Base-by-base conservation (phyloP, 2,113 vertebrate species). In the Zeus faber region DNA sequence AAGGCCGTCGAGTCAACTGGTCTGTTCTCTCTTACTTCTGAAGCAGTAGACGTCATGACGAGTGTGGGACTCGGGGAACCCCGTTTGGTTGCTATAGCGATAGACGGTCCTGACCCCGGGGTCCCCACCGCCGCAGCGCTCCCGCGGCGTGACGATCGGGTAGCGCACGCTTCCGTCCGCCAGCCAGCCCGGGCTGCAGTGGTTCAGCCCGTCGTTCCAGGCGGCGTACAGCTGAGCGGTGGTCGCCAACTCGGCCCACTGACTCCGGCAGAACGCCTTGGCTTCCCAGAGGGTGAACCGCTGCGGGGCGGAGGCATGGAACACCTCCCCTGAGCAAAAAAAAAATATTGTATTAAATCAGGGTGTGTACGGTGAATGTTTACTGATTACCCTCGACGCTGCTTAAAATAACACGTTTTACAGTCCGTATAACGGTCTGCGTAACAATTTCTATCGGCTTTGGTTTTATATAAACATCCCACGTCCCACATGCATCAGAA, bases 111-210 rank as follows among this genome's bases (percentile, higher is more conserved):
- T 89, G 79, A 96, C 95, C 0, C 94, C 95, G 0, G 96, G 91
- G 53, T 91, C 82, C 0, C 90, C 88, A 0, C 94, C 95, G 0
- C 94, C 94, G 26, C 97, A 98, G 37, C 91, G 91, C 60, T 93
- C 95, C 25, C 93, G 84, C 0, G 95, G 92, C 1, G 79, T 92
- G 65, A 94, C 81, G 6, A 97, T 95, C 56, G 96, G 95, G 71
- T 95, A 97, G 5, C 95, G 91, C 63, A 97, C 93, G 0, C 96
- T 98, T 57, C 93, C 92, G 0, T 98, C 96, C 0, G 92, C 92
- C 67, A 98, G 81, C 95, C 96, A 98, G 11, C 96, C 96, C 0
- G 95, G 94, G 74, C 86, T 94, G 83, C 95, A 98, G 78, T 90
- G 88, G 56, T 97, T 91, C 73, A 97, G 76, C 8, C 95, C 96